phyloP scores from a whole-genome alignment of 2,113 vertebrate species.

The Vicugna pacos region DNA sequence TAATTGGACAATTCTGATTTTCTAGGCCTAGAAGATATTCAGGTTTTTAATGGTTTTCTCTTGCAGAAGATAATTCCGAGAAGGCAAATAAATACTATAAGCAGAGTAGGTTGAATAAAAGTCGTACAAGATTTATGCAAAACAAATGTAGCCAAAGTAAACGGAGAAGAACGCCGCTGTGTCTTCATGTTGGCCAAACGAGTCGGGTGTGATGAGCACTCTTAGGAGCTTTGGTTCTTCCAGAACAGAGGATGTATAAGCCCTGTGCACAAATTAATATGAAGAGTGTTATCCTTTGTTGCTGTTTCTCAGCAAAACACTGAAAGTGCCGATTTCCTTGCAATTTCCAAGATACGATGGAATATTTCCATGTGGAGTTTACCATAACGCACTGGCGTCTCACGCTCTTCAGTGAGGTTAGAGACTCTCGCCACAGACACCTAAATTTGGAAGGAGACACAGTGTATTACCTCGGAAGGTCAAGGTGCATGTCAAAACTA shows the following conservation, averaged over 20 bases:
- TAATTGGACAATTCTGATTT: neutral
- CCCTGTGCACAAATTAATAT: conserved; percentile 52
- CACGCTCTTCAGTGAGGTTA: neutral
- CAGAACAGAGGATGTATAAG: conserved; percentile 54
- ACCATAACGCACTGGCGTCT: neutral
- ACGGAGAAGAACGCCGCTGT: conserved; percentile 62
- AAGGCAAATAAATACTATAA: conserved; percentile 78
- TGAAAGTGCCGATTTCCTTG: neutral
- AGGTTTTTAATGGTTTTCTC: conserved; percentile 74
- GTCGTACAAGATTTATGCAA: conserved; percentile 77
- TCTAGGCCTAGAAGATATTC: neutral
- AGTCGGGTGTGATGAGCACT: conserved; percentile 65
- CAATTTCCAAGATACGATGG: neutral
- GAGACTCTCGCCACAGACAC: neutral
- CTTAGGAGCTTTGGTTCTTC: conserved; percentile 72
- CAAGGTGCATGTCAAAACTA: neutral
- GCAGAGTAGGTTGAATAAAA: conserved; percentile 74
- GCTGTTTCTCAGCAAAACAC: neutral
- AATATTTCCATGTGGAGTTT: neutral
- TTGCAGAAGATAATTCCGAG: conserved; percentile 76
- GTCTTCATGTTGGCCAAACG: conserved; percentile 14
- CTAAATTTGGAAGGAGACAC: conserved; percentile 11
- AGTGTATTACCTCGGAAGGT: neutral
- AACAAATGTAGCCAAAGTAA: conserved; percentile 74
- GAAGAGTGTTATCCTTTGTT: neutral